Conservation (phyloP, 1,140 invertebrate species). For the Pissodes strobi region DNA sequence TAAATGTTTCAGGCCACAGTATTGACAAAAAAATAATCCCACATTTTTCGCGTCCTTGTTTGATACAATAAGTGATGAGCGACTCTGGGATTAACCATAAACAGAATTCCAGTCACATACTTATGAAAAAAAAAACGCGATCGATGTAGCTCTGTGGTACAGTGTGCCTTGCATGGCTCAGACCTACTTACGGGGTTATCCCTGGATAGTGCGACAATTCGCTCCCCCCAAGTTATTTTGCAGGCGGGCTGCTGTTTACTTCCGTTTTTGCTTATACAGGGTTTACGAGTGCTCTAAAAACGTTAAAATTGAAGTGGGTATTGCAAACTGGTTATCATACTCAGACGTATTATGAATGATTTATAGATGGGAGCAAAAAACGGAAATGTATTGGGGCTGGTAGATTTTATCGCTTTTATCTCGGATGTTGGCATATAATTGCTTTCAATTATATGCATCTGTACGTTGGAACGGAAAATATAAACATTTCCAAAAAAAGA, state of each 20-base stretch:
- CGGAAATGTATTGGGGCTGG: no score
- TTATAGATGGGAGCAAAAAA: no score
- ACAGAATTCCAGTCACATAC: constrained; percentile 22
- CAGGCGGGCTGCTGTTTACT: constrained; percentile 21
- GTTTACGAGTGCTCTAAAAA: constrained; percentile 10
- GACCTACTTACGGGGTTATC: constrained; percentile 18
- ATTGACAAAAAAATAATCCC: no score
- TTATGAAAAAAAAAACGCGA: constrained; percentile 20
- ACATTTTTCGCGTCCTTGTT: no score
- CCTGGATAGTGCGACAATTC: constrained; percentile 11
- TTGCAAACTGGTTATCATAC: constrained; percentile 1
- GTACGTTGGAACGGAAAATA: no score
- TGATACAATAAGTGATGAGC: no score
- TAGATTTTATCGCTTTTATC: no score
- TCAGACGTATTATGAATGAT: background rate
- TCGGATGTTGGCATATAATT: no score
- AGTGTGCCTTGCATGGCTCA: constrained; percentile 27
- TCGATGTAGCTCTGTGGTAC: constrained; percentile 12
- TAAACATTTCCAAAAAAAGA: no score
- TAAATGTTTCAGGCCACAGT: no score
- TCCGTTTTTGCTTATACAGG: constrained; percentile 5
- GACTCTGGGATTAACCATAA: background rate
- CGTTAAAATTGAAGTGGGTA: background rate
- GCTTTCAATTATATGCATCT: no score
- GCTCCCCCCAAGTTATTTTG: constrained; percentile 21